These are phyloP conservation scores for Alviniconcha marisindica DNA, from an alignment of 1,140 invertebrate genomes.

Conservation along the genomic window DNA sequence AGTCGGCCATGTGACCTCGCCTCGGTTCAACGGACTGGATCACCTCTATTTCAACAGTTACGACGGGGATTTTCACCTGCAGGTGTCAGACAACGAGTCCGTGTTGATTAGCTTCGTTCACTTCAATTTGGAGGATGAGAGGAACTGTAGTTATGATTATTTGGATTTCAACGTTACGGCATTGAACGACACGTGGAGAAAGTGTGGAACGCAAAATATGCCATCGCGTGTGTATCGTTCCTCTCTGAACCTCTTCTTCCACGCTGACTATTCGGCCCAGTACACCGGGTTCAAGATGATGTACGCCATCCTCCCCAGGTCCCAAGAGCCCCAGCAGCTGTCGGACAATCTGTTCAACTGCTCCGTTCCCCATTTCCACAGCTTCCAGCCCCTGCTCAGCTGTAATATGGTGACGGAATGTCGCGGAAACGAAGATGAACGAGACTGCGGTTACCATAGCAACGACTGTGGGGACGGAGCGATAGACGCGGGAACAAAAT, in stretches of 20 bases:
- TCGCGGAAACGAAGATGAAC: background rate
- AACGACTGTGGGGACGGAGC: background rate
- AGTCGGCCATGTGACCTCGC: too few species aligned
- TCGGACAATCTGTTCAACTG: background rate
- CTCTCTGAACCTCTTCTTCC: background rate
- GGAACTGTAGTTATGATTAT: too few species aligned
- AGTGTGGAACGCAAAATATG: too few species aligned
- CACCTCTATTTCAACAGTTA: too few species aligned
- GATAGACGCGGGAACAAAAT: background rate
- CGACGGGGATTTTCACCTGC: too few species aligned
- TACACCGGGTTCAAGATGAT: slow-evolving; percentile 8
- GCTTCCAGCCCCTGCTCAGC: background rate
- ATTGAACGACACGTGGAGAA: too few species aligned
- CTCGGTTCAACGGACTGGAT: too few species aligned
- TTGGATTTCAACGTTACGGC: too few species aligned
- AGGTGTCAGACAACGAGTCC: too few species aligned
- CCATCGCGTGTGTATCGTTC: background rate
- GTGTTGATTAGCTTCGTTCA: too few species aligned
- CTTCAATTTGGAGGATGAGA: too few species aligned
- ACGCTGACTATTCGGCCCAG: background rate
- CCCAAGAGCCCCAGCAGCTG: background rate
- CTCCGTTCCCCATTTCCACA: background rate
- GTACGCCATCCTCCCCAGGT: background rate
- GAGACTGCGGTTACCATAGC: background rate
- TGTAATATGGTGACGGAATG: background rate